Conservation (phyloP, 2,888 invertebrate species). For the Drosophila greeni region DNA sequence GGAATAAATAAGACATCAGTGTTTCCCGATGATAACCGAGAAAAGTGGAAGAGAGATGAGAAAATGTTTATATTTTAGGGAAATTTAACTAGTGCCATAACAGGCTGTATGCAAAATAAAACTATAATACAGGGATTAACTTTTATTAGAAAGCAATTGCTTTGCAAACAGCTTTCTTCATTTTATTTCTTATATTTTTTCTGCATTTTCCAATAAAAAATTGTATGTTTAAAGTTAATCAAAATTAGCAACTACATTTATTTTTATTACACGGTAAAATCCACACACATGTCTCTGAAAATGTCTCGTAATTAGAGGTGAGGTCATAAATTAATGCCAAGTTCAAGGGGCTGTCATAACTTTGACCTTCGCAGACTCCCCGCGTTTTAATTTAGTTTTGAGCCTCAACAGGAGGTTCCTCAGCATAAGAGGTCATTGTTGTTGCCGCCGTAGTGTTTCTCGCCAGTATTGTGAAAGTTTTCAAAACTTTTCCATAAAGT, state of each 20-base stretch:
- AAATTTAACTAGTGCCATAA: neutral
- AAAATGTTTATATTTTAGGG: neutral
- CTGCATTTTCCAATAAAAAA: too few relatives aligned
- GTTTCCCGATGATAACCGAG: neutral
- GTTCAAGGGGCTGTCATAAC: constrained; percentile 37
- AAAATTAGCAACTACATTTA: neutral
- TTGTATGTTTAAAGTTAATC: neutral
- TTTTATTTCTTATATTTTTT: too few relatives aligned
- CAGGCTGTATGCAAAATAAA: neutral
- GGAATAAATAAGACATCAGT: constrained; percentile 62
- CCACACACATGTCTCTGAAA: neutral
- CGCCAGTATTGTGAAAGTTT: constrained; percentile 47
- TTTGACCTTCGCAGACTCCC: constrained; percentile 46
- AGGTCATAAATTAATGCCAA: constrained; percentile 40
- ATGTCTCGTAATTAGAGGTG: constrained; percentile 32
- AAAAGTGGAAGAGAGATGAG: neutral
- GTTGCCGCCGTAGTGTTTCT: constrained; percentile 26
- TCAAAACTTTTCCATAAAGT: constrained; percentile 65
- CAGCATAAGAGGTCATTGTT: constrained; percentile 52
- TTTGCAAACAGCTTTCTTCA: too few relatives aligned
- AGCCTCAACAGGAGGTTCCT: constrained; percentile 31
- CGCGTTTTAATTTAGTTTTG: constrained; percentile 45
- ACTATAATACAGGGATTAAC: neutral
- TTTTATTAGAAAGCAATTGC: neutral
- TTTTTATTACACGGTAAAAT: neutral